phyloP scores from a whole-genome alignment of 1,140 invertebrate genomes.

The Conus ventricosus region DNA sequence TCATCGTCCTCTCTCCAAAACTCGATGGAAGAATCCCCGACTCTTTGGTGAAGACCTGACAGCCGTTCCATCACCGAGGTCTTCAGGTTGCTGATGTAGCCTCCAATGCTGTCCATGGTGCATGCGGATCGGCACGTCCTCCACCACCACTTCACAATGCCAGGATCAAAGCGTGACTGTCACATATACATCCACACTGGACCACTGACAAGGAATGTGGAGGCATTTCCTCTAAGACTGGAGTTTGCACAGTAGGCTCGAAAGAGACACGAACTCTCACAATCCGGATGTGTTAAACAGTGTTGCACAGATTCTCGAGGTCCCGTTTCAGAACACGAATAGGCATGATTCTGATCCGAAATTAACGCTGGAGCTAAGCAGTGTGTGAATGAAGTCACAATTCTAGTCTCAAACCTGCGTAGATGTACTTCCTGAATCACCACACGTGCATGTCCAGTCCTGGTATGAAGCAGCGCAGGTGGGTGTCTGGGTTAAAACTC shows the following conservation, averaged over 20 bases:
- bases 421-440: too few species aligned
- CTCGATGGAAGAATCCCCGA: slow-evolving; percentile 2
- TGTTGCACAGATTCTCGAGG: too few species aligned
- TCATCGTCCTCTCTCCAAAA: slow-evolving; percentile 20
- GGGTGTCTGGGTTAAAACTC: too few species aligned
- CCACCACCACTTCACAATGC: background rate
- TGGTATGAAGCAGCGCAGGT: too few species aligned
- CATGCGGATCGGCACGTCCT: background rate
- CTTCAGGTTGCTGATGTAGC: slow-evolving; percentile 17
- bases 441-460: too few species aligned
- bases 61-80: background rate
- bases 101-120: slow-evolving; percentile 7
- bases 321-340: too few species aligned
- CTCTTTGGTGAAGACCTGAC: slow-evolving; percentile 22
- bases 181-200: background rate
- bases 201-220: background rate
- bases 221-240: background rate
- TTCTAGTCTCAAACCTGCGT: too few species aligned
- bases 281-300: too few species aligned
- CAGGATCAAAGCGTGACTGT: background rate
- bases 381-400: too few species aligned
- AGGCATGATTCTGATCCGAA: too few species aligned
- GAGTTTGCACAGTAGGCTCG: background rate
- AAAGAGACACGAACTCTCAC: too few species aligned
- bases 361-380: too few species aligned